Conservation (phyloP, 2,888 invertebrate genomes). For the Pristionchus mayeri region DNA sequence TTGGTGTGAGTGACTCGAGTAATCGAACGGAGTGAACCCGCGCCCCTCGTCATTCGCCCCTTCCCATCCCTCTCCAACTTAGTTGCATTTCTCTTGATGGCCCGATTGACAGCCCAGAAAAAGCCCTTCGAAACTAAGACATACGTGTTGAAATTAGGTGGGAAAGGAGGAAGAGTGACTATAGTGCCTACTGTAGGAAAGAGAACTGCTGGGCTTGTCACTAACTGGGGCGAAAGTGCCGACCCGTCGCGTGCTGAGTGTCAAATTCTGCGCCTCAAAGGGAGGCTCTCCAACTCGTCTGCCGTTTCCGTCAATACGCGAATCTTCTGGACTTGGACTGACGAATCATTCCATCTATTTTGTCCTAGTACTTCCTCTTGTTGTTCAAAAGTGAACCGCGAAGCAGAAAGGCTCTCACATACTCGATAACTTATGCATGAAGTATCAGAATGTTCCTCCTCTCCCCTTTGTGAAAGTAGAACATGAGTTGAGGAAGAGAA, state of each 20-base stretch:
- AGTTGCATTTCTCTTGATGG: constrained; percentile 43
- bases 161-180: not conserved
- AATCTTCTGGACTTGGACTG: constrained; percentile 27
- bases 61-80: constrained; percentile 23
- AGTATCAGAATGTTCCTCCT: constrained; percentile 15
- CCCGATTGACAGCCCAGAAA: constrained; percentile 33
- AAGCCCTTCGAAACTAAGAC: constrained; percentile 22
- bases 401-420: not conserved
- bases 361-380: not conserved
- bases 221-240: not conserved
- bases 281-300: constrained; percentile 14
- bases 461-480: not conserved
- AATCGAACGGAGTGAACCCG: constrained; percentile 5
- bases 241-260: constrained; percentile 22
- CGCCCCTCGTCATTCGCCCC: constrained; percentile 18
- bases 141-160: constrained; percentile 37
- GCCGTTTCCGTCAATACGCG: constrained; percentile 36
- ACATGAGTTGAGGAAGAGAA: not conserved
- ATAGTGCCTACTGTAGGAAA: constrained; percentile 19
- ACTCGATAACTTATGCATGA: constrained; percentile 38
- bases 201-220: not conserved
- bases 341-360: constrained; percentile 18
- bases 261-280: constrained; percentile 19
- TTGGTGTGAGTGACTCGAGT: not conserved
- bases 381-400: not conserved